Evolutionary conservation across 2,888 invertebrate species (phyloP).

Genomic region (Eucera pruinosa): DNA sequence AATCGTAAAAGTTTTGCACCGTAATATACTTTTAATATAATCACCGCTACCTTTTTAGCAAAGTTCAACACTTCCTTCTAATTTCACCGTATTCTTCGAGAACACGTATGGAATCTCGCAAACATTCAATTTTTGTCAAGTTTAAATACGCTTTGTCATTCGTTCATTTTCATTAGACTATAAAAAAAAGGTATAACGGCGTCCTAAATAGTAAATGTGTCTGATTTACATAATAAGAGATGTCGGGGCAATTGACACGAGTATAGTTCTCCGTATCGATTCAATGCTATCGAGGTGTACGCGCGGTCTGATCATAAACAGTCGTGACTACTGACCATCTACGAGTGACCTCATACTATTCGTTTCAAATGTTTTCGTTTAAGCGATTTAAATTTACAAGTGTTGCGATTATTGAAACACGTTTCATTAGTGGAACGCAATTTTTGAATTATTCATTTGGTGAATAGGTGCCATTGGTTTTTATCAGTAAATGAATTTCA

Average conservation of each 20-base stretch:
- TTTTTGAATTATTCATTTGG: not conserved
- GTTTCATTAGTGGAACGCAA: too few relatives aligned
- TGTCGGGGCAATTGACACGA: slow-evolving; percentile 23
- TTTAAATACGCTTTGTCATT: too few relatives aligned
- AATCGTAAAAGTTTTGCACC: too few relatives aligned
- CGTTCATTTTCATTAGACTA: too few relatives aligned
- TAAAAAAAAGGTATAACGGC: too few relatives aligned
- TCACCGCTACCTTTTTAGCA: too few relatives aligned
- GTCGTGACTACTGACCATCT: slow-evolving; percentile 24
- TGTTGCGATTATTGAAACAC: not conserved
- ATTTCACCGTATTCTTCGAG: too few relatives aligned
- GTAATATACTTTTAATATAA: too few relatives aligned
- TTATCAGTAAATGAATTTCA: not conserved
- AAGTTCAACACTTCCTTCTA: too few relatives aligned
- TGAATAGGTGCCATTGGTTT: not conserved
- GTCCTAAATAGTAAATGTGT: not conserved
- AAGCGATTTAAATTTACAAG: slow-evolving; percentile 7
- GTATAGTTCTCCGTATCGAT: slow-evolving; percentile 43
- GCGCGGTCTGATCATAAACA: slow-evolving; percentile 40
- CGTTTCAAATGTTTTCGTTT: slow-evolving; percentile 17
- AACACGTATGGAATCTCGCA: too few relatives aligned
- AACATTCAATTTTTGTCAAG: too few relatives aligned
- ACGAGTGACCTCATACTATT: slow-evolving; percentile 26
- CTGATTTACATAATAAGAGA: slow-evolving; percentile 33
- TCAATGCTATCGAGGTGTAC: slow-evolving; percentile 23